Conservation (phyloP, 2,113 vertebrate genomes). For the Chlorodrepanis virens region DNA sequence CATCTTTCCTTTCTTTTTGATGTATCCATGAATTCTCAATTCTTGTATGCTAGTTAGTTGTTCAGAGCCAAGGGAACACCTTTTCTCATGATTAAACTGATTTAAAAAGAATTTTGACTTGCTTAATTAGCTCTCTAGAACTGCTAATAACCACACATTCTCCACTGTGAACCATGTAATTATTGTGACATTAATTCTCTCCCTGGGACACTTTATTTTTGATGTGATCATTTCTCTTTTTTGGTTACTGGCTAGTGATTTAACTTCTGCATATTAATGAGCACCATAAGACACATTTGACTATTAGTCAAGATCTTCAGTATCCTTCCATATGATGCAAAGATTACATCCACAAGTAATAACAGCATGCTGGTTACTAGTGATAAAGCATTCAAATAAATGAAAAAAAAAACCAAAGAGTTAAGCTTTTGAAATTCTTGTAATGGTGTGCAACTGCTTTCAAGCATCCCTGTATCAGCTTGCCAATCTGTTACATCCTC, state of each 20-base stretch:
- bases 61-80: slow-evolving; percentile 59
- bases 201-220: slow-evolving; percentile 60
- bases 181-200: slow-evolving; percentile 75
- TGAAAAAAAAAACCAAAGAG: not conserved
- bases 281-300: not conserved
- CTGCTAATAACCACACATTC: slow-evolving; percentile 69
- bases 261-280: slow-evolving; percentile 42
- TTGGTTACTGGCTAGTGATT: slow-evolving; percentile 47
- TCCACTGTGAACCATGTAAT: slow-evolving; percentile 73
- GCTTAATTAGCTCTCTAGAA: slow-evolving; percentile 73
- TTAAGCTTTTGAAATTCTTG: not conserved
- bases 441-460: not conserved
- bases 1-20: slow-evolving; percentile 46
- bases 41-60: slow-evolving; percentile 56
- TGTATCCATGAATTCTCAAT: slow-evolving; percentile 44
- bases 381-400: not conserved
- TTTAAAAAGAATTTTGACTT: slow-evolving; percentile 71
- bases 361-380: not conserved
- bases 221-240: slow-evolving; percentile 69
- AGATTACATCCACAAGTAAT: not conserved
- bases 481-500: not conserved
- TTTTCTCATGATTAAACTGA: slow-evolving; percentile 57
- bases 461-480: not conserved
- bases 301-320: not conserved
- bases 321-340: not conserved